Conservation (phyloP, 2,113 vertebrate genomes). For the Tricholaema leucomelas region DNA sequence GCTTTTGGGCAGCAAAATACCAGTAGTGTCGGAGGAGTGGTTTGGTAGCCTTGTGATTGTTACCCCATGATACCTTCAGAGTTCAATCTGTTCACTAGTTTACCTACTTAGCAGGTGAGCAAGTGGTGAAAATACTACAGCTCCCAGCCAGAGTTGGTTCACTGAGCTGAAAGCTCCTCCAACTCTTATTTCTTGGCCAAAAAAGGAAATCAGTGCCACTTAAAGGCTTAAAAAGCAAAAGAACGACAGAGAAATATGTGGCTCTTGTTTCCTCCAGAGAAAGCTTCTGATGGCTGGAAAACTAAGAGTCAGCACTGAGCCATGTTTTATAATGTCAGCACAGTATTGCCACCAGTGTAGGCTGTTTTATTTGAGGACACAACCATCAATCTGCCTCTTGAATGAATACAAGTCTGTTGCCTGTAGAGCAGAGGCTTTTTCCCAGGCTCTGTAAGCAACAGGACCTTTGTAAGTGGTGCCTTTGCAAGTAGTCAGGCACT, state of each 20-base stretch:
- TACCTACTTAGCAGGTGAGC: not conserved
- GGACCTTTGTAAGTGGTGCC: too few relatives aligned
- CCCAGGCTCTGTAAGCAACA: not conserved
- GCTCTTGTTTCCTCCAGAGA: not conserved
- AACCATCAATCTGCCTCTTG: not conserved
- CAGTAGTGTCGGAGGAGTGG: not conserved
- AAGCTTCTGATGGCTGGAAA: not conserved
- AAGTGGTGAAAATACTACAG: not conserved
- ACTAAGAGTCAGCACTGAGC: not conserved
- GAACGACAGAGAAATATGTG: not conserved
- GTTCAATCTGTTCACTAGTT: not conserved
- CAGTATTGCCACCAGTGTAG: rapidly evolving
- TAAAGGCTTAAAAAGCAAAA: not conserved
- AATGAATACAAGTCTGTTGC: too few relatives aligned
- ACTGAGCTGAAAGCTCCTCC: not conserved
- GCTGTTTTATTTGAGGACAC: not conserved
- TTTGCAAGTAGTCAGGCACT: not conserved
- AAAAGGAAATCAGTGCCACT: not conserved
- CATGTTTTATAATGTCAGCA: not conserved
- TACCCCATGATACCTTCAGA: not conserved
- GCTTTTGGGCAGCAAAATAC: not conserved
- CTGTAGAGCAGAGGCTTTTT: too few relatives aligned
- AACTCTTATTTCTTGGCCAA: not conserved
- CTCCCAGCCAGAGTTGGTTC: not conserved
- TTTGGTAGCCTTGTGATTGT: not conserved